Base-by-base conservation (phyloP, 2,888 invertebrate genomes). In the Phrixothrix hirtus region DNA sequence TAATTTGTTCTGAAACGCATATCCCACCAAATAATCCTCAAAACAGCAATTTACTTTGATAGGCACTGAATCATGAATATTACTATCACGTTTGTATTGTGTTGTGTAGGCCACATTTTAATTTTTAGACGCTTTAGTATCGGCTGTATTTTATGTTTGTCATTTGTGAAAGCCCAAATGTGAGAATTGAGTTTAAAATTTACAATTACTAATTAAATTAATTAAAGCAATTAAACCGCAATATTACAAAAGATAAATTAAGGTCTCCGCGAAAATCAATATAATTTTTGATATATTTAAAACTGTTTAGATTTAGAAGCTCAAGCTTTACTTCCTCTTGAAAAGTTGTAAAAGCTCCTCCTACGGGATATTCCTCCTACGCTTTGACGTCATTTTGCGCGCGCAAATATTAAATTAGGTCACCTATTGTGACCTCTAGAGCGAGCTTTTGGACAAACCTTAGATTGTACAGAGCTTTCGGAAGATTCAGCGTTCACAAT, bases 361-460 rank as follows among this genome's bases (percentile, higher is more conserved):
- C 66, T 62, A 55, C 55, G 63, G 49, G 64, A 65, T 64, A 64
- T 60, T 62, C 65, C 69, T 65, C 66, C 67, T 63, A 63, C 70
- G 41, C 52, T 52, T 43, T 68, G 67, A 68, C 71, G 73, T 70
- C 66, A 68, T 60, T 55, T 61, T 67, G 69, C 70, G 70, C 71
- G 71, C 70, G 67, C 67, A 63, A 59, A 58, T 59, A 51, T 58
- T 57, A 57, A 73, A 71, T 55, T 75, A 58, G 75, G 75, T 76
- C 74, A 75, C 70, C 75, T 67, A 66, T 64, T 62, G 64, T 71
- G 73, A 74, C 72, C 72, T 66, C 61, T 62, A 57, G 57, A 55
- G 58, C 59, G 58, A 66, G 68, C 64, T 65, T 61, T 61, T 65
- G 67, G 65, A 57, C 61, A 62, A 61, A 63, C 62, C 60, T 67